A percentile compares a stretch with the other conserved stretches of the same genome.
phyloP scores from a whole-genome alignment of 2,797 vertebrate genomes.

The Crocidura indochinensis region DNA sequence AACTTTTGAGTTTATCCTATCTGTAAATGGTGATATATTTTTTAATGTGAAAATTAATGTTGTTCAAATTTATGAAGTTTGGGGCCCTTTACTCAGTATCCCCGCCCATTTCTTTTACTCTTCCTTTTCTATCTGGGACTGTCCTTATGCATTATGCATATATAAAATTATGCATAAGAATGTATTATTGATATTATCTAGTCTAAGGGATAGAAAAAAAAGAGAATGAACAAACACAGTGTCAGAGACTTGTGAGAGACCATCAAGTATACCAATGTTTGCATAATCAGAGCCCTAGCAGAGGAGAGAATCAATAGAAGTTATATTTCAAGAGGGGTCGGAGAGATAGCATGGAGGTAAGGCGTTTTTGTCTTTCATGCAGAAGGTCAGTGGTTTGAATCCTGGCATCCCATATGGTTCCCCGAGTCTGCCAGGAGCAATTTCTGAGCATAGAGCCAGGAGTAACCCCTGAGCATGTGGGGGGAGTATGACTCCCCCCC shows the following conservation, averaged over 20 bases:
- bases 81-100: neutral
- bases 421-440: no score
- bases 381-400: no score
- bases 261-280: neutral
- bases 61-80: conserved; percentile 11
- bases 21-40: neutral
- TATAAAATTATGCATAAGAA: conserved; percentile 1
- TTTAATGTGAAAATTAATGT: conserved; percentile 32
- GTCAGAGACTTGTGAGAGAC: neutral
- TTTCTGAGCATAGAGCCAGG: no score
- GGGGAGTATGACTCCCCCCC: no score
- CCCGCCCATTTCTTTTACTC: conserved; percentile 16
- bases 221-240: conserved; percentile 7
- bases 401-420: no score
- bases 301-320: neutral
- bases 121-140: conserved; percentile 16
- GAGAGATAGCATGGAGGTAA: no score
- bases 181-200: conserved; percentile 31
- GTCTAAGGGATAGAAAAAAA: conserved; percentile 18
- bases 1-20: neutral
- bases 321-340: conserved; percentile 6
- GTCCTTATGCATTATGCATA: neutral
- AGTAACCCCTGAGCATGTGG: no score
- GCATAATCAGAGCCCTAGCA: neutral
- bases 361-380: no score